Evolutionary conservation across 2,888 invertebrate genomes (phyloP).

Genomic region (Isotomurus palustris): DNA sequence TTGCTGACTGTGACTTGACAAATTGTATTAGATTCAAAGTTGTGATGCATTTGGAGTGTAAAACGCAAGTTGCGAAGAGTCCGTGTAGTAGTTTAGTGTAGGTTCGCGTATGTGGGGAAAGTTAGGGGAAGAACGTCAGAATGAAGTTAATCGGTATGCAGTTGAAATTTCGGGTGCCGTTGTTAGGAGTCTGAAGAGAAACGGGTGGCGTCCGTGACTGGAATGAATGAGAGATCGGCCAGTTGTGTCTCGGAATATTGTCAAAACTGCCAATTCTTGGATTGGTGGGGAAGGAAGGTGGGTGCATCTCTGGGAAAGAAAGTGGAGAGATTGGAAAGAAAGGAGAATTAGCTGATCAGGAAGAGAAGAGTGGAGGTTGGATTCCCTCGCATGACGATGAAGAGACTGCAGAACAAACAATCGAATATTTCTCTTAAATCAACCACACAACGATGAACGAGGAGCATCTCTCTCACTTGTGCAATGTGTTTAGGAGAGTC

Average conservation of each 20-base stretch:
- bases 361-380: background rate
- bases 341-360: background rate
- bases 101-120: background rate
- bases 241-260: background rate
- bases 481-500: no score
- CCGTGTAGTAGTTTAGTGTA: background rate
- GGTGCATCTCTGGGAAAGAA: no score
- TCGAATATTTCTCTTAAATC: no score
- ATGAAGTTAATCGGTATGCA: conserved; percentile 45
- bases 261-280: background rate
- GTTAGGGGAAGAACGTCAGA: conserved; percentile 38
- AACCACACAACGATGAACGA: no score
- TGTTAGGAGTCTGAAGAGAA: conserved; percentile 45
- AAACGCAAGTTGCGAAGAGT: background rate
- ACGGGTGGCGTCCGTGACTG: conserved; percentile 43
- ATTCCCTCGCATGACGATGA: no score
- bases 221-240: conserved; percentile 33
- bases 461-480: no score
- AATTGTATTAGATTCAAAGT: no score
- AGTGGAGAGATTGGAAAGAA: no score
- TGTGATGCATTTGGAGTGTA: background rate
- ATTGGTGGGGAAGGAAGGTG: no score
- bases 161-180: conserved; percentile 41
- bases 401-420: no score
- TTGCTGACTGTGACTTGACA: no score